Conservation (phyloP, 2,888 invertebrate species). For the Andrena chrysosceles region DNA sequence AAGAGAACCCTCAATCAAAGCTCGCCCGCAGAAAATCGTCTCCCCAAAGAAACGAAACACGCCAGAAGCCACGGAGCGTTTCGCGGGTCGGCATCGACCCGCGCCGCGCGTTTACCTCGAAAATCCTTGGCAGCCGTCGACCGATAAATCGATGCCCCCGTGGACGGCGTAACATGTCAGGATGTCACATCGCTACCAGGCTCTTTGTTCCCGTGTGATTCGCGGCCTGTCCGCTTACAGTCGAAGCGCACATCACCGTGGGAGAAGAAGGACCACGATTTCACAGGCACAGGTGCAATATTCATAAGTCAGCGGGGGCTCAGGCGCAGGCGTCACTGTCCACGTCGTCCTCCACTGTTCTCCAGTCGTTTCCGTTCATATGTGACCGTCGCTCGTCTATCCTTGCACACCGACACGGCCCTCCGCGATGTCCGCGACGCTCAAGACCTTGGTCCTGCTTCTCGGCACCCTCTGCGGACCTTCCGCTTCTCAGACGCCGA, state of each 20-base stretch:
- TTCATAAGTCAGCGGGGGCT: slow-evolving; percentile 76
- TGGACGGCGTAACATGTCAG: slow-evolving; percentile 42
- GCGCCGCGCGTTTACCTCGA: not conserved
- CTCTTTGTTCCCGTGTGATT: slow-evolving; percentile 25
- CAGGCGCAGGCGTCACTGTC: slow-evolving; percentile 72
- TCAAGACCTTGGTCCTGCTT: slow-evolving; percentile 38
- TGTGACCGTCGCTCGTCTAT: slow-evolving; percentile 61
- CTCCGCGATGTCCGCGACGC: slow-evolving; percentile 65
- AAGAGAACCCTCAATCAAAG: too few relatives aligned
- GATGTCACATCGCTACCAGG: slow-evolving; percentile 46
- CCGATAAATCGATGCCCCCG: slow-evolving; percentile 67
- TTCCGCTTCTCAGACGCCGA: slow-evolving; percentile 69
- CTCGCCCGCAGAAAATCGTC: too few relatives aligned
- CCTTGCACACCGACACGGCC: slow-evolving; percentile 47
- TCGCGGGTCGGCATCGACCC: too few relatives aligned
- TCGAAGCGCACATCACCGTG: slow-evolving; percentile 9
- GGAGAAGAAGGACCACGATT: slow-evolving; percentile 75
- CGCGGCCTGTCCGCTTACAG: not conserved
- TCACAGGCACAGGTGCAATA: slow-evolving; percentile 78
- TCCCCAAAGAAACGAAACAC: too few relatives aligned
- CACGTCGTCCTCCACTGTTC: slow-evolving; percentile 39
- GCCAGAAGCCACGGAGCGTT: too few relatives aligned
- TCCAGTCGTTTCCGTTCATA: slow-evolving; percentile 53
- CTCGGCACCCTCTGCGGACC: slow-evolving; percentile 47
- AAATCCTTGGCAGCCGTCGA: slow-evolving; percentile 39